Evolutionary conservation across 2,888 invertebrate genomes (phyloP), one percentile per base, ranked within the genome.

Genomic region (Drosophila seclusa): DNA sequence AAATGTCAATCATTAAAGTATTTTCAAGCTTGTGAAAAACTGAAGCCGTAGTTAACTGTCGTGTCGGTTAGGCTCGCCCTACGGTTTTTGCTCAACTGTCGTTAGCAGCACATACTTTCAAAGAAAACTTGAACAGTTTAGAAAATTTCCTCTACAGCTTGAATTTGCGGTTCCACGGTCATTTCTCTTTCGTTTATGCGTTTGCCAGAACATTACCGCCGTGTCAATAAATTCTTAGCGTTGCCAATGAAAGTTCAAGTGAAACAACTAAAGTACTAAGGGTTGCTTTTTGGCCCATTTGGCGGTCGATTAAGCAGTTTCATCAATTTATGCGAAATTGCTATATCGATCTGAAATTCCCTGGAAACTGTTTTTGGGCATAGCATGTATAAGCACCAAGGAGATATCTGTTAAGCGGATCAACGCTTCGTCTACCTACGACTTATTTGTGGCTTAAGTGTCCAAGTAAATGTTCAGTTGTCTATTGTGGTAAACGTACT

Each of bases 21-120:
- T 55, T 38, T 49, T 59, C 4, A 36, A 63, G 58, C 59, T 54
- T 54, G 50, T n/a, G 18, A 42, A 54, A 21, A 73, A 55, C 40
- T 71, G 18, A 48, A 70, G 59, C 34, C 73, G 74, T 86, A 78
- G 83, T 83, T 79, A 81, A 73, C 76, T 68, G 52, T 42, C 63
- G 58, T 77, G 75, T 71, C 52, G 40, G 67, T 60, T 66, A 57
- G 54, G 45, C 29, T 53, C n/a, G 45, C 18, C 40, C 29, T 66
- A 77, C n/a, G 70, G 73, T 40, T 73, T 27, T 36, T 61, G 38
- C 21, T 52, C 68, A 73, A 69, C 74, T 68, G 63, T 75, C 55
- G 36, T 62, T 45, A 48, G 8, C 42, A 21, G 18, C 40, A 53
- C 32, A 62, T 48, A 31, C 62, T 68, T 38, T 10, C 4, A 29